phyloP scores from a whole-genome alignment of 37 sponge, comb jelly and placozoan genomes.

The Corticium candelabrum region DNA sequence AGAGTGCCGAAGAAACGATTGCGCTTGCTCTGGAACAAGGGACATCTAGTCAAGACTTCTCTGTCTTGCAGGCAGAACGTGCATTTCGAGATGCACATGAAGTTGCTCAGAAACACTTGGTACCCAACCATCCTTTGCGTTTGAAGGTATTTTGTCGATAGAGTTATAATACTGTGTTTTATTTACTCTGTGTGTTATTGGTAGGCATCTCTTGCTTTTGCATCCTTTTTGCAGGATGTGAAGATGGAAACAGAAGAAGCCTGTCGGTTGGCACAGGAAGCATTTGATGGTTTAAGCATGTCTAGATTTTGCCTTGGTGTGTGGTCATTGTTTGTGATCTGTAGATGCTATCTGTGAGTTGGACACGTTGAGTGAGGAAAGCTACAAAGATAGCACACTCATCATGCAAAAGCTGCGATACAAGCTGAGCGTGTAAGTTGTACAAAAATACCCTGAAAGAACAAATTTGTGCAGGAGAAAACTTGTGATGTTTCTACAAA shows the following conservation, averaged over 20 bases:
- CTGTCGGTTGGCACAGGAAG: not conserved
- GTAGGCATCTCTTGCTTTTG: not conserved
- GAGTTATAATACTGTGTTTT: not conserved
- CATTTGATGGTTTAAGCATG: slow-evolving; percentile 1
- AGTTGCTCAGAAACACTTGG: slow-evolving; percentile 8
- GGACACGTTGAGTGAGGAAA: not conserved
- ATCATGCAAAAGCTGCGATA: not conserved
- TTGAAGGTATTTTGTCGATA: slow-evolving; percentile 24
- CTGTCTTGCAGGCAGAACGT: not conserved
- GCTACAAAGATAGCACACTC: not conserved
- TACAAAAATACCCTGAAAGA: no score
- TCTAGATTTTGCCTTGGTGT: no score
- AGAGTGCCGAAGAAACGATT: not conserved
- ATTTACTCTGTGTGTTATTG: not conserved
- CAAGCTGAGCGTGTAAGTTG: no score
- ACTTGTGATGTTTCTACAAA: no score
- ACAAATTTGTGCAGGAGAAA: no score
- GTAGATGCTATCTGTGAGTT: not conserved
- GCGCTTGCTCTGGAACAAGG: not conserved
- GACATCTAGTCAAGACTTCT: not conserved
- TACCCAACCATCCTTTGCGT: slow-evolving; percentile 10
- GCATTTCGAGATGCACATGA: slow-evolving; percentile 7
- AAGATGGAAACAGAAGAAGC: not conserved
- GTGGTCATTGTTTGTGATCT: no score
- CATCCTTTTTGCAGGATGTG: not conserved